Base-by-base conservation (phyloP, 2,888 invertebrate genomes). In the Rhingia rostrata region DNA sequence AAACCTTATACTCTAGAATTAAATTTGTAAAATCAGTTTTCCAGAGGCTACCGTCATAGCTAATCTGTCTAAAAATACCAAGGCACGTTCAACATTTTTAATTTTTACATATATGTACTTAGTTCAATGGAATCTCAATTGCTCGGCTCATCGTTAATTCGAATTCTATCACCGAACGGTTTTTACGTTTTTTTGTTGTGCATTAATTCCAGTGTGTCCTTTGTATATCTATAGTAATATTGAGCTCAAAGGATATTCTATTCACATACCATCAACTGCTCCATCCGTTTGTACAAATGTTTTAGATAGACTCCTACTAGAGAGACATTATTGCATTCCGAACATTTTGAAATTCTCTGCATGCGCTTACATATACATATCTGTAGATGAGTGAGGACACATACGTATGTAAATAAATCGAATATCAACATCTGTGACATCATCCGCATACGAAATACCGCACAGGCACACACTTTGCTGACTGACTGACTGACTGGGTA, bases 241-340 rank as follows among this genome's bases (percentile, higher is more conserved):
- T 53, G 41, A 70, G 74, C 64, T 56, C 60, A 69, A 74, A 84
- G 74, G 74, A 79, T 64, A 70, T 79, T 53, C 67, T 51, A 53
- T 66, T 14, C 63, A 64, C 53, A 67, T 45, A 51, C 66, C 6
- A 22, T 12, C n/a, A 32, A 6, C 35, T 22, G 35, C 9, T 33
- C 45, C 47, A 37, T 67, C 33, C 32, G 41, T 61, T 66, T 47
- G 14, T 74, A 56, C 43, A 32, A 12, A 41, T 35, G 47, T 49
- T 45, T 32, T 30, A 4, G 14, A 49, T 35, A 49, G 7, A 45
- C 30, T 47, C 7, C 10, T 12, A 45, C 60, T 69, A 54, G 64
- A 69, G 67, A 58, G 70, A 66, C 84, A 70, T 85, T 85, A 85
- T 73, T 85, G 85, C 85, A 81, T 85, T 85, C 81, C 81, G 39